Evolutionary conservation across 1,140 invertebrate genomes (phyloP).

Genomic region (Drosophila dunni): DNA sequence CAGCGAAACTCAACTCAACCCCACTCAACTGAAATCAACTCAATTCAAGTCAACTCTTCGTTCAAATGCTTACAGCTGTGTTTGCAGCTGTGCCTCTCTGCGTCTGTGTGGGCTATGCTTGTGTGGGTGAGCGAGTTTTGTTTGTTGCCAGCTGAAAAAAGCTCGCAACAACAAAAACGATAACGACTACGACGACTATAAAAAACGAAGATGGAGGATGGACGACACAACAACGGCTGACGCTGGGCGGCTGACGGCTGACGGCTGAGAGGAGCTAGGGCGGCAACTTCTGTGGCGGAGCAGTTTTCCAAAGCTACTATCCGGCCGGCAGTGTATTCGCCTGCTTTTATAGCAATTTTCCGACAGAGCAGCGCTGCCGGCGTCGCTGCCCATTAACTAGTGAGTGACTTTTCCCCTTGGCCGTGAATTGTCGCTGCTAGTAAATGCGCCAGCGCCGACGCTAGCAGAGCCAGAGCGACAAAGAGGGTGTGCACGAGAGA

Average conservation of each 20-base stretch:
- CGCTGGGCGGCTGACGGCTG: conserved; percentile 33
- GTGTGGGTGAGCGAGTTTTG: conserved; percentile 37
- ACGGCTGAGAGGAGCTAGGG: conserved; percentile 46
- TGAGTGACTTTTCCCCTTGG: conserved; percentile 75
- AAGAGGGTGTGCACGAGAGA: neutral
- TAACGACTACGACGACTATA: conserved; percentile 13
- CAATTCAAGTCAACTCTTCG: conserved; percentile 12
- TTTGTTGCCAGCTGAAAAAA: conserved; percentile 36
- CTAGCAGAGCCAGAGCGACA: conserved; percentile 2
- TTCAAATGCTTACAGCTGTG: conserved; percentile 40
- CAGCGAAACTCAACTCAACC: conserved; percentile 7
- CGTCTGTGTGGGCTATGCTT: conserved; percentile 8
- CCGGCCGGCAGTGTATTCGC: conserved; percentile 64
- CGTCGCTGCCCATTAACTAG: conserved; percentile 43
- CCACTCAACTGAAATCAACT: conserved; percentile 4
- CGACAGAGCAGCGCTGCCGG: conserved; percentile 53
- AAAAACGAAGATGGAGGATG: conserved; percentile 27
- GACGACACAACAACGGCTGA: conserved; percentile 35
- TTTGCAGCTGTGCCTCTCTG: conserved; percentile 19
- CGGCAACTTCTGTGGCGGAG: conserved; percentile 75
- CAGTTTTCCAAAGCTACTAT: conserved; percentile 82
- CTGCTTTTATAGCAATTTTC: conserved; percentile 78
- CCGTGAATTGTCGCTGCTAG: conserved; percentile 56
- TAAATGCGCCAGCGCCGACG: conserved; percentile 5
- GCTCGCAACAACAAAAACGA: conserved; percentile 22